Conservation (phyloP, 1,140 invertebrate species). For the Diorhabda sublineata region DNA sequence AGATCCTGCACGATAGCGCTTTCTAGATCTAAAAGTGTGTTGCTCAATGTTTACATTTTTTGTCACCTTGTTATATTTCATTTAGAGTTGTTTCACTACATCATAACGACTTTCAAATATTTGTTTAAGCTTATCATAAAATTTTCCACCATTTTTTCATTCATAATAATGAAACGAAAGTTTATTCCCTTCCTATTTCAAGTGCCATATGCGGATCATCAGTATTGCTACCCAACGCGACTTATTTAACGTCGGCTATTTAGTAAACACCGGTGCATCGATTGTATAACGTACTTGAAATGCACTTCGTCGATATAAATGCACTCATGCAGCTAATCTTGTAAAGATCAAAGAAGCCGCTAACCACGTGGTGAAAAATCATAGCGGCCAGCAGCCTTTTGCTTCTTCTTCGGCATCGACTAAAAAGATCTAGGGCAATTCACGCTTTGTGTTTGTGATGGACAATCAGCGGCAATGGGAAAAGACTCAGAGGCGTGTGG, state of each 20-base stretch:
- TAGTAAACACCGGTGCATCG: conserved; percentile 11
- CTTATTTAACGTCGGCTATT: conserved; percentile 9
- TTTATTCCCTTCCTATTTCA: neutral
- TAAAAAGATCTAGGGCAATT: conserved; percentile 36
- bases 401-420: neutral
- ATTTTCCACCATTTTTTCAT: no score
- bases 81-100: no score
- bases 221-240: conserved; percentile 8
- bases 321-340: conserved; percentile 12
- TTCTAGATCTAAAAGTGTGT: no score
- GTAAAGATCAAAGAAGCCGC: conserved; percentile 27
- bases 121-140: no score
- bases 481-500: neutral
- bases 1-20: no score
- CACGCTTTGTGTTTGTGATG: conserved; percentile 29
- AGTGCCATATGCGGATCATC: neutral
- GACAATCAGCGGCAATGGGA: neutral
- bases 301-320: conserved; percentile 10
- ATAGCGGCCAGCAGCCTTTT: conserved; percentile 11
- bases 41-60: no score
- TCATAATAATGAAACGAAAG: no score
- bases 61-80: no score
- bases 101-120: no score
- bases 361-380: conserved; percentile 31
- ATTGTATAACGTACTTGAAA: conserved; percentile 5